Base-by-base conservation (phyloP, 2,888 invertebrate species). In the Andrena praecox region DNA sequence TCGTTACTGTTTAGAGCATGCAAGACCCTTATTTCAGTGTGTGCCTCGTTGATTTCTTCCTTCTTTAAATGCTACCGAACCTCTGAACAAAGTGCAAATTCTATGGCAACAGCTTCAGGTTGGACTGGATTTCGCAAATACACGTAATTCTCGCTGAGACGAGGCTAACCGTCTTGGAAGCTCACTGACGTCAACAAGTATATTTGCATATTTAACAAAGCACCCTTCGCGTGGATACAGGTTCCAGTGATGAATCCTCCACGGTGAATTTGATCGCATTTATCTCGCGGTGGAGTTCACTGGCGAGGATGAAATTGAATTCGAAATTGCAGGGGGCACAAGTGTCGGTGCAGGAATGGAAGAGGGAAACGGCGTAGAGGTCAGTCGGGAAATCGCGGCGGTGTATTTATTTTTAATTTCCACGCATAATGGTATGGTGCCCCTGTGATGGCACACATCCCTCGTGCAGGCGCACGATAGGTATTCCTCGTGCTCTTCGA, bases 181-280 rank as follows among this genome's bases (percentile, higher is more conserved):
- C 42, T 42, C 42, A 16, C 42, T 42, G 42, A 42, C 42, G 42
- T 42, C 42, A 42, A 42, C 42, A 42, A 42, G 42, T 42, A 2
- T 42, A 42, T 42, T 42, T 42, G 42, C 42, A 42, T 42, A 42
- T 42, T 42, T 42, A 42, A 42, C 42, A n/a, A 63, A 35, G 42
- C 48, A 56, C 50, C 31, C 42, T 5, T 16, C 12, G 33, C 20
- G 29, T 5, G 33, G 20, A 29, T 63, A 66, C 8, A 66, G 33
- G 12, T 16, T 12, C 7, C 4, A 31, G 59, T 33, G 33, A 80
- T 76, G 42, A 80, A 71, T 75, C 76, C 80, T 80, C 63, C 80
- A 31, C n/a, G 8, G 27, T 56, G 35, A 81, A 73, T 74, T 81
- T 73, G 62, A 73, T 77, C 63, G 82, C 77, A 42, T 77, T 77